These are phyloP conservation scores for Dicaeum eximium DNA, from an alignment of 2,113 vertebrate species.

Conservation along the genomic window DNA sequence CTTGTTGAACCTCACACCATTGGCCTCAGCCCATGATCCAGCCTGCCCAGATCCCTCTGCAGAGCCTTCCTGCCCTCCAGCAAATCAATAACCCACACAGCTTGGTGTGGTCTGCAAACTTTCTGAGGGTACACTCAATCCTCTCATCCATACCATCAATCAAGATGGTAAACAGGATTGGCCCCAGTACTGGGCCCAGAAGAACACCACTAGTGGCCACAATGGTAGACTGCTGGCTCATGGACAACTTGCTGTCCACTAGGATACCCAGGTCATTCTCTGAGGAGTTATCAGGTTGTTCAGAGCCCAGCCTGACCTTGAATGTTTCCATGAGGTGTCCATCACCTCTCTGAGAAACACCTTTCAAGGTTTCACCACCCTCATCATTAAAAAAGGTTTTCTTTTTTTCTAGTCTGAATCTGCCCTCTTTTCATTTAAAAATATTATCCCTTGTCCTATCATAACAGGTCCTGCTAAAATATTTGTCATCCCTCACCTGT, in stretches of 20 bases:
- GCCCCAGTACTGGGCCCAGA: background rate
- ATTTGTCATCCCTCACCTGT: background rate
- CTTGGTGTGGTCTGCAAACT: background rate
- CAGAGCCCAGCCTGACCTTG: background rate
- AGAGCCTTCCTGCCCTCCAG: background rate
- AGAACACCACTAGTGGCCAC: background rate
- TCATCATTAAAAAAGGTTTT: background rate
- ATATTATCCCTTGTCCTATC: background rate
- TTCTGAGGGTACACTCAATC: rapidly evolving
- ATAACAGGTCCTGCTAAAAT: background rate
- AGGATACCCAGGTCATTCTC: background rate
- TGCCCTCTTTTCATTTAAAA: background rate
- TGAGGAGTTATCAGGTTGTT: background rate
- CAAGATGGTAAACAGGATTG: background rate
- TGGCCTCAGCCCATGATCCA: background rate
- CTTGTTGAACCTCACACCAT: background rate
- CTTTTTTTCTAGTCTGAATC: background rate
- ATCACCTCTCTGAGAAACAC: background rate
- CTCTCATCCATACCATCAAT: background rate
- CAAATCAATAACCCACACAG: background rate
- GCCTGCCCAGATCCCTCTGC: background rate
- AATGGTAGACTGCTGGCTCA: background rate
- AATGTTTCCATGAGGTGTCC: background rate
- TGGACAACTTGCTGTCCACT: background rate
- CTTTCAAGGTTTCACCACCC: background rate